A percentile compares a stretch with the other conserved stretches of the same genome.
Evolutionary conservation across 1,140 invertebrate species (phyloP).

Genomic region (Drosophila kanapiae): DNA sequence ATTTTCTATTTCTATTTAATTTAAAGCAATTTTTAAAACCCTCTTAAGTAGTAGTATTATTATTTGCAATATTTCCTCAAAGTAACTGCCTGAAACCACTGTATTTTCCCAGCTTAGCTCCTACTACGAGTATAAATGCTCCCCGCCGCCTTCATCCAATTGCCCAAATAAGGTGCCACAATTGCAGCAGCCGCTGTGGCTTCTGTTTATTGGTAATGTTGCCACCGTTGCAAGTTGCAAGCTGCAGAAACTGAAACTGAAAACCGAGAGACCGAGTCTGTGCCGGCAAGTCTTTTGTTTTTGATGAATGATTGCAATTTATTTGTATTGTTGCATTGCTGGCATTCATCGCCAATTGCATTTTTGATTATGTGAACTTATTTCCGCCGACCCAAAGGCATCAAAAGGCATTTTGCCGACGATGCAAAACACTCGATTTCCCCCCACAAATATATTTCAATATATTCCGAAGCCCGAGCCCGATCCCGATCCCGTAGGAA

Average conservation of each 20-base stretch:
- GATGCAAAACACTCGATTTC: slow-evolving; percentile 40
- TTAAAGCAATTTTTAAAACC: background rate
- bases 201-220: slow-evolving; percentile 25
- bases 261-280: slow-evolving; percentile 20
- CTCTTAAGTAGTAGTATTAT: background rate
- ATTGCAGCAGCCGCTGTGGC: slow-evolving; percentile 53
- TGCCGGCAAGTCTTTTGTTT: slow-evolving; percentile 71
- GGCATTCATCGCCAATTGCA: slow-evolving; percentile 73
- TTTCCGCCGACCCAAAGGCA: slow-evolving; percentile 36
- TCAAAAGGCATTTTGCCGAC: slow-evolving; percentile 71
- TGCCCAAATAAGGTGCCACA: slow-evolving; percentile 82
- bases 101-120: slow-evolving; percentile 29
- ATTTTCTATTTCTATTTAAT: background rate
- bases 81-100: slow-evolving; percentile 23
- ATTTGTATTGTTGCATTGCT: slow-evolving; percentile 82
- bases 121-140: background rate
- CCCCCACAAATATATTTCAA: slow-evolving; percentile 3
- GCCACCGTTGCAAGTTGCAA: slow-evolving; percentile 60
- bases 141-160: slow-evolving; percentile 41
- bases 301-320: slow-evolving; percentile 83
- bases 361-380: slow-evolving; percentile 77
- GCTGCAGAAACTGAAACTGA: slow-evolving; percentile 32
- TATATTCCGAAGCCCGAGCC: background rate
- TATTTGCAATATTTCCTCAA: background rate
- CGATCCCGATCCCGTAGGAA: slow-evolving; percentile 28